These are phyloP conservation scores for Selenia dentaria DNA, from an alignment of 2,888 invertebrate genomes.

Conservation along the genomic window DNA sequence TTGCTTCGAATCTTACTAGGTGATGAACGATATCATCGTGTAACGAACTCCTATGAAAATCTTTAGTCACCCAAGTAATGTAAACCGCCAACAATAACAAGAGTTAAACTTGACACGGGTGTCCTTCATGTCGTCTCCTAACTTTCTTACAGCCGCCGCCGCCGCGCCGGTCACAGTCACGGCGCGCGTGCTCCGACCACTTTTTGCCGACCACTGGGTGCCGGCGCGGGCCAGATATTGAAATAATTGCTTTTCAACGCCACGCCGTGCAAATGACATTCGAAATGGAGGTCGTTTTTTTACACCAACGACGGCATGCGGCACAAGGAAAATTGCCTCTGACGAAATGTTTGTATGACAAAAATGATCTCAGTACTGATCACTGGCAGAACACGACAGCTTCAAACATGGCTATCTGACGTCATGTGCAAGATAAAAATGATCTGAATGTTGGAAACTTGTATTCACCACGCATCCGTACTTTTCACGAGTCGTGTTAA, in stretches of 20 bases:
- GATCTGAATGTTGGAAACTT: neutral
- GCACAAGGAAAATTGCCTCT: constrained; percentile 74
- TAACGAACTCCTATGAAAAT: constrained; percentile 2
- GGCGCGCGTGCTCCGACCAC: constrained; percentile 73
- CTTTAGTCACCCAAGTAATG: constrained; percentile 11
- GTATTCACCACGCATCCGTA: neutral
- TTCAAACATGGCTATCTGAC: constrained; percentile 10
- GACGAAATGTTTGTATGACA: constrained; percentile 70
- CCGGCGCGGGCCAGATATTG: constrained; percentile 77
- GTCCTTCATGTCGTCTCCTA: constrained; percentile 68
- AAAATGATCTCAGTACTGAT: constrained; percentile 38
- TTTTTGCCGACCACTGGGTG: constrained; percentile 71
- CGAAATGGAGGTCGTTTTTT: constrained; percentile 84
- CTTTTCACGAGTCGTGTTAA: neutral
- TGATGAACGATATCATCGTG: neutral
- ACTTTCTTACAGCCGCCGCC: constrained; percentile 68
- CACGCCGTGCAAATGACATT: constrained; percentile 84
- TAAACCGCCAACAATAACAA: constrained; percentile 17
- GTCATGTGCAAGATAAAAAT: constrained; percentile 1
- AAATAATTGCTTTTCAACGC: constrained; percentile 83
- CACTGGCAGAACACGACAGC: constrained; percentile 21
- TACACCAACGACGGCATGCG: constrained; percentile 39
- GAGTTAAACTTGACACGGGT: constrained; percentile 27
- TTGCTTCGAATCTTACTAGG: too few relatives aligned
- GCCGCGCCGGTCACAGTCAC: constrained; percentile 53